Evolutionary conservation across 2,113 vertebrate genomes (phyloP), one percentile per base, ranked within the genome.

Genomic region (Oncorhynchus tshawytscha): DNA sequence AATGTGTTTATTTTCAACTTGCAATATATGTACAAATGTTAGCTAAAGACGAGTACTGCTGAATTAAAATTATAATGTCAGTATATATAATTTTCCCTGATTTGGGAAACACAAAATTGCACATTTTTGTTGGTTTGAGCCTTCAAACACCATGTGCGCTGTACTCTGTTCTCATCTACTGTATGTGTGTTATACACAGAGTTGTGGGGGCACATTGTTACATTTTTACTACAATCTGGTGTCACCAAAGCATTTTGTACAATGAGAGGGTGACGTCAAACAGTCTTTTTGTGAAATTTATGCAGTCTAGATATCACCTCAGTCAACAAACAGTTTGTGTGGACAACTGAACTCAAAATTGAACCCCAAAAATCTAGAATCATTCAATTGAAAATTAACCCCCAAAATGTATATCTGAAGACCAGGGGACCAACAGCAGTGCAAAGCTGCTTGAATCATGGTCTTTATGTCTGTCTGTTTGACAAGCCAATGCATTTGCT

Each of bases 121-220:
- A 94, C 92, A 93, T 92, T 91, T 90, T 82, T 90, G 90, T 93
- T 92, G 90, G 89, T 93, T 91, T 87, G 88, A 91, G 89, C 89
- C 89, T 90, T 90, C 87, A 87, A 91, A 91, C 91, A 89, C 88
- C 91, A 88, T 89, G 84, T 84, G 91, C 85, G 88, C 87, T 92
- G 89, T 91, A 84, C 75, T 90, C 86, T 92, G 90, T 91, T 83
- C 75, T 90, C 86, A 85, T 90, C 84, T 88, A 88, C 88, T 87
- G 90, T 91, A 8, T 2, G 18, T 78, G 86, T 90, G 86, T 78
- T 82, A 81, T 90, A 87, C 85, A 90, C 80, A 86, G 85, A 85
- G 81, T 84, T 73, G 82, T 88, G 87, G 86, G 84, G 83, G 87
- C 86, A 88, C 78, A 84, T 88, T 88, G 85, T 87, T 79, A 85